Percentiles rank a stretch among this genome's conserved stretches.
phyloP scores from a whole-genome alignment of 2,113 vertebrate species.

The Penelope pileata region DNA sequence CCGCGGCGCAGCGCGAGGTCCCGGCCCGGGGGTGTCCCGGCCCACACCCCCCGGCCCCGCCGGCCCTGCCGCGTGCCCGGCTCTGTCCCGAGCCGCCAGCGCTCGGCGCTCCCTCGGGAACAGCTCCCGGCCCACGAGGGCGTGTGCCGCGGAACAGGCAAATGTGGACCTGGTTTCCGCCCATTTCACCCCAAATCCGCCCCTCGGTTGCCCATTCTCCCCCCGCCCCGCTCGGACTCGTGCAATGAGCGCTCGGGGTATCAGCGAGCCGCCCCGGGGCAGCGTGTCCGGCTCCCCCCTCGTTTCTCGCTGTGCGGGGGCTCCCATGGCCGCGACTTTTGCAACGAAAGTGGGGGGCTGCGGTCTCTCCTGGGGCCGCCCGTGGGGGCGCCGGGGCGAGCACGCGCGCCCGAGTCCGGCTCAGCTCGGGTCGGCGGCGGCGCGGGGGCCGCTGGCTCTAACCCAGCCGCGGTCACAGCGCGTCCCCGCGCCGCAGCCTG shows the following conservation, averaged over 20 bases:
- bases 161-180: neutral
- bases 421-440: neutral
- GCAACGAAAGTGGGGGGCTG: slow-evolving; percentile 25
- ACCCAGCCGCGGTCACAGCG: neutral
- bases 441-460: neutral
- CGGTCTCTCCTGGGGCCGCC: neutral
- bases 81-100: too few relatives aligned
- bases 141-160: fast-evolving
- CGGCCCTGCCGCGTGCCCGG: neutral
- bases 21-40: fast-evolving
- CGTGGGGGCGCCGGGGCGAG: neutral
- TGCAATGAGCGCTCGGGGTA: neutral
- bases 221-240: neutral
- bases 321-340: neutral
- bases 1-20: neutral
- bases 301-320: neutral
- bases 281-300: neutral
- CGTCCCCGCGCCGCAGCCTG: neutral
- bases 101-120: neutral
- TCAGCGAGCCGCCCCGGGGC: neutral
- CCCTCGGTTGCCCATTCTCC: neutral
- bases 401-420: neutral
- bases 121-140: neutral
- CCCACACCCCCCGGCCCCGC: neutral
- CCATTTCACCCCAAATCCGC: neutral